phyloP scores from a whole-genome alignment of 92 coral and sea anemone species.

The Diadumene lineata region DNA sequence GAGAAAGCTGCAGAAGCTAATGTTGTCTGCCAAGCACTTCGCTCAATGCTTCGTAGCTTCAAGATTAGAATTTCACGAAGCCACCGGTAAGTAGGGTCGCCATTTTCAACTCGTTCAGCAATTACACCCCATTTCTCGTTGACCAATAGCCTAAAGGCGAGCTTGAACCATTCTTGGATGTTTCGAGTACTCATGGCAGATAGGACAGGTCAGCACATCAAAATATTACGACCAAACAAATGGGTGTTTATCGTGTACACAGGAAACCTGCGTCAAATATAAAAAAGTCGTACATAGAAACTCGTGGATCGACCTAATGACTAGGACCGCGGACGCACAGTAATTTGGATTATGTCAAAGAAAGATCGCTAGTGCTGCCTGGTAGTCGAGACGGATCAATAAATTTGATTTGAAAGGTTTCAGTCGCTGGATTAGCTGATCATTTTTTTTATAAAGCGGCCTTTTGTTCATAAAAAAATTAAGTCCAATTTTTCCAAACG shows the following conservation, averaged over 20 bases:
- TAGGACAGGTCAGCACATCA: too few species aligned
- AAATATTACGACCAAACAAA: too few species aligned
- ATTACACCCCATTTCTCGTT: conserved; percentile 75
- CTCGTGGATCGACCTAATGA: not conserved
- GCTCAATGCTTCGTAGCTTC: conserved; percentile 47
- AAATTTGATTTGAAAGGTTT: too few species aligned
- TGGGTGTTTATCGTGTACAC: not conserved
- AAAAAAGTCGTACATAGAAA: too few species aligned
- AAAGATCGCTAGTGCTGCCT: too few species aligned
- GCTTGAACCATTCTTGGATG: conserved; percentile 73
- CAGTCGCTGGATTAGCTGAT: too few species aligned
- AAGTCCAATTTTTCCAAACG: too few species aligned
- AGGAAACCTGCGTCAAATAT: not conserved
- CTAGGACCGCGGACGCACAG: too few species aligned
- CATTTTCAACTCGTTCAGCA: conserved; percentile 62
- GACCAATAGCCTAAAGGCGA: conserved; percentile 77
- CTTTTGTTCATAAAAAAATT: too few species aligned
- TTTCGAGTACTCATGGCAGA: conserved; percentile 34
- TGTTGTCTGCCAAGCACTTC: conserved; percentile 42
- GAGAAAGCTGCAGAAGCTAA: conserved; percentile 62
- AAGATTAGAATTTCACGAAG: conserved; percentile 65
- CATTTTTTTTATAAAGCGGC: too few species aligned
- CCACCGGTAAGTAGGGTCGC: conserved; percentile 87
- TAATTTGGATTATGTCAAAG: too few species aligned
- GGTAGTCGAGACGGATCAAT: too few species aligned